Percentiles rank a stretch among this genome's conserved stretches.
These are phyloP conservation scores for Drosophila melanocephala DNA, from an alignment of 2,888 invertebrate species.

Conservation along the genomic window DNA sequence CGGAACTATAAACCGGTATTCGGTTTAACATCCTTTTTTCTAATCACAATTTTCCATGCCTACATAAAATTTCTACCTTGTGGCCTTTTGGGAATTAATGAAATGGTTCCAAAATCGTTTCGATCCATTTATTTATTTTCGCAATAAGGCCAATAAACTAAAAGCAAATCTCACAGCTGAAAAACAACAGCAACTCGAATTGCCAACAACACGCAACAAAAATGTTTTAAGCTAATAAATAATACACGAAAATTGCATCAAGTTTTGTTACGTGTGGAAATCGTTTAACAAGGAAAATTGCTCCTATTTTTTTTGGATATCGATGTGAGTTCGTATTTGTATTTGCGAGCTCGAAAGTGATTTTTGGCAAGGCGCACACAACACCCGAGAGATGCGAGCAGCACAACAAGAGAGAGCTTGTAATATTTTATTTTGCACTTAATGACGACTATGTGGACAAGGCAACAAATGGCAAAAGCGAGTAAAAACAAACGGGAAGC, in stretches of 20 bases:
- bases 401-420: not conserved
- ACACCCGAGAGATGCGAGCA: not conserved
- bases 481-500: not conserved
- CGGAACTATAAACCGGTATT: not conserved
- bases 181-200: not conserved
- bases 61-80: not conserved
- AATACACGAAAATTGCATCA: constrained; percentile 43
- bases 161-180: not conserved
- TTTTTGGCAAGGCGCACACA: constrained; percentile 12
- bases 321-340: not conserved
- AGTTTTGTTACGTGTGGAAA: not conserved
- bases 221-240: constrained; percentile 1
- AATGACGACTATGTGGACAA: constrained; percentile 21
- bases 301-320: constrained; percentile 24
- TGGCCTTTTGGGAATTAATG: not conserved
- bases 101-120: not conserved
- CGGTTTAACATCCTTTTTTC: not conserved
- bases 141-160: not conserved
- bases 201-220: constrained; percentile 1
- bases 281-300: constrained; percentile 46
- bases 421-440: constrained; percentile 12
- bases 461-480: not conserved
- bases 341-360: not conserved
- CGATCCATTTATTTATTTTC: not conserved
- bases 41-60: not conserved